Conservation (phyloP, 2,888 invertebrate species). For the Spodoptera exigua region DNA sequence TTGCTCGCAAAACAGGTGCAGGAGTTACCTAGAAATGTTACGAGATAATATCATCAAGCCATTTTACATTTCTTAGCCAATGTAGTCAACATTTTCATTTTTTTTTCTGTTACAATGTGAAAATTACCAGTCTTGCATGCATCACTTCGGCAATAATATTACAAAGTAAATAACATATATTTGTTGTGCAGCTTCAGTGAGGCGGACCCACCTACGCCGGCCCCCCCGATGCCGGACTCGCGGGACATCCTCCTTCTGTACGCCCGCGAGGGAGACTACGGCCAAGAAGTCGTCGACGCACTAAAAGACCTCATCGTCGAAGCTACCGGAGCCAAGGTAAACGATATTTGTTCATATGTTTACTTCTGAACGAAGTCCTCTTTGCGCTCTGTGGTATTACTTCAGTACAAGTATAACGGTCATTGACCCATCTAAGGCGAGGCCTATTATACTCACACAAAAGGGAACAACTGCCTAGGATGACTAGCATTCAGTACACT, state of each 20-base stretch:
- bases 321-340: conserved; percentile 64
- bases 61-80: no score
- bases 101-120: no score
- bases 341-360: background rate
- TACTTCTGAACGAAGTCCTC: background rate
- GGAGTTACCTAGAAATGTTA: conserved; percentile 12
- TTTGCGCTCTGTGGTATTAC: no score
- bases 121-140: no score
- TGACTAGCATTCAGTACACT: no score
- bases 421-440: no score
- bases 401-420: no score
- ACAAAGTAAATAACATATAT: background rate
- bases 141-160: no score
- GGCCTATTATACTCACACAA: no score
- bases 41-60: conserved; percentile 7
- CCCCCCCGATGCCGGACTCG: conserved; percentile 8
- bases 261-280: conserved; percentile 79
- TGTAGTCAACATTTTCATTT: no score
- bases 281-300: conserved; percentile 66
- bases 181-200: conserved; percentile 20
- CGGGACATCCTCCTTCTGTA: conserved; percentile 77
- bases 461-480: no score
- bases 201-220: background rate
- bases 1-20: no score
- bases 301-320: conserved; percentile 68